Evolutionary conservation across 2,888 invertebrate species (phyloP), one percentile per base, ranked within the genome.

Genomic region (Sphecodes monilicornis): DNA sequence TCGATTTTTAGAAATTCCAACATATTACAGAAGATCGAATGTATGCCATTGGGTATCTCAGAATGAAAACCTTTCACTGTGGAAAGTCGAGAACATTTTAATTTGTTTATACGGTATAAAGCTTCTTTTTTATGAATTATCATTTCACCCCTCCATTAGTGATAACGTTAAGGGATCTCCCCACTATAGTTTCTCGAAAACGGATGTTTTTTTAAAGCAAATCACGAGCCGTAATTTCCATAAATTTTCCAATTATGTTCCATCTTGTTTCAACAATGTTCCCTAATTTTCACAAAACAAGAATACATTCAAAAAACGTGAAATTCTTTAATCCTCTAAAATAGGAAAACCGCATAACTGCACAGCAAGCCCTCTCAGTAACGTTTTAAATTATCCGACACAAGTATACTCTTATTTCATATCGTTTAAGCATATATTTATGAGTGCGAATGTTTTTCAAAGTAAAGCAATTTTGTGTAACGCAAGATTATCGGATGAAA

Each of bases 11-110:
- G 10, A 3, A 50, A 79, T 54, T 64, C 46, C 71, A 13, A 36
- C 46, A 8, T 54, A 36, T 41, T 60, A 57, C 85, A 82, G 54
- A 83, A 82, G 69, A 85, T 71, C 86, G 60, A 79, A 71, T 57
- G 68, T 73, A 82, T 32, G 32, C 66, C 60, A 70, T 41, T 69
- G 64, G 54, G 41, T 74, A 29, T 76, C 54, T 76, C 71, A 70
- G 71, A 75, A 75, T 26, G 60, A 73, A 60, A 71, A 68, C 6
- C 32, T 78, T 64, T 68, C 46, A 50, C 29, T 16, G 60, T 39
- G 39, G 11, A 64, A 84, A 76, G 73, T 80, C 41, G n/a, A 80
- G 70, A 80, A 41, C 36, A 16, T 46, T 46, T 76, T 60, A 16
- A 64, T 39, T 70, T 60, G 71, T 22, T 46, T 64, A 76, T 22